Percentiles rank a stretch among this genome's conserved stretches.
Conservation (phyloP, 1,140 invertebrate genomes). For the Arctopsyche grandis region DNA sequence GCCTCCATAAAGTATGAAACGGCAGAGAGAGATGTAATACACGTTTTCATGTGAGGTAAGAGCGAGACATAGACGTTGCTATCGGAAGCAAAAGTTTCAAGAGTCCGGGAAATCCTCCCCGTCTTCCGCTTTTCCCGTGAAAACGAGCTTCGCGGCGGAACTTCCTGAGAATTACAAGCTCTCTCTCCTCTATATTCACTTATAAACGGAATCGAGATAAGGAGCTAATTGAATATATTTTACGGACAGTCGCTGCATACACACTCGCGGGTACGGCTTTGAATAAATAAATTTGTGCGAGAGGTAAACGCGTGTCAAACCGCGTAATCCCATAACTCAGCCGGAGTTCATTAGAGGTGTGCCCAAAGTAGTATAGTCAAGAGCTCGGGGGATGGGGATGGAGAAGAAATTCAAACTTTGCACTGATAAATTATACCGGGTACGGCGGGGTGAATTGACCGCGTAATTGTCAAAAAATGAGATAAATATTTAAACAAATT, state of each 20-base stretch:
- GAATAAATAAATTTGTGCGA: no score
- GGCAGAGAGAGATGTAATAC: conserved; percentile 7
- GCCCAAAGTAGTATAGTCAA: no score
- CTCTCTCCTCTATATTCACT: conserved; percentile 17
- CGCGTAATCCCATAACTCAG: no score
- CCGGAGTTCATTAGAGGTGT: no score
- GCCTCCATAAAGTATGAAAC: conserved; percentile 44
- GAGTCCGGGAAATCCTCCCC: conserved; percentile 44
- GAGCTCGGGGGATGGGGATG: no score
- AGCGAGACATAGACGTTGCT: conserved; percentile 35
- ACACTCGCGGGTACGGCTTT: no score
- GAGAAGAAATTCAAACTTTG: no score
- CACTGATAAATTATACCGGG: no score
- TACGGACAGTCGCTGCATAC: not conserved
- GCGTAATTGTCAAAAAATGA: no score
- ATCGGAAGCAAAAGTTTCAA: conserved; percentile 53
- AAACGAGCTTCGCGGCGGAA: conserved; percentile 34
- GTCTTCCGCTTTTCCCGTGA: conserved; percentile 39
- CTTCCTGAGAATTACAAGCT: conserved; percentile 36
- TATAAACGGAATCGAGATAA: conserved; percentile 35
- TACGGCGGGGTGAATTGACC: no score
- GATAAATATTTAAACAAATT: no score
- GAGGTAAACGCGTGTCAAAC: no score
- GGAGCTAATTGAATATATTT: conserved; percentile 34
- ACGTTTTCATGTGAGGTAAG: not conserved